These are phyloP conservation scores for Bactericera cockerelli DNA, from an alignment of 1,140 invertebrate genomes.

Conservation along the genomic window DNA sequence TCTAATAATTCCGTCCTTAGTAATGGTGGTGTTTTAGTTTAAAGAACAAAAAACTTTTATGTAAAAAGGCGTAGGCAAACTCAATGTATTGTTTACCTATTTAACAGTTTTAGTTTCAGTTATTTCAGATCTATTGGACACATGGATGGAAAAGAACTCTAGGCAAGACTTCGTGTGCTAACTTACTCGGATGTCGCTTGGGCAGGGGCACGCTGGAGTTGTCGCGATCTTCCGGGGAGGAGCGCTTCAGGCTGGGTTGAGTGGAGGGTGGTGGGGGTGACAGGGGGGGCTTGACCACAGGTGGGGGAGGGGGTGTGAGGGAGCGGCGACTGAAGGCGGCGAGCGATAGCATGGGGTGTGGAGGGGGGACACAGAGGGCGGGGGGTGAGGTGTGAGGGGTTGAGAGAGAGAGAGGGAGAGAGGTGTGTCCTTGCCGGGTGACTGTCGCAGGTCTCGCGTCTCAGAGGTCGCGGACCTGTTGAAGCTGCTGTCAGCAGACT, in stretches of 20 bases:
- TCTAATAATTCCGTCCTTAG: no score
- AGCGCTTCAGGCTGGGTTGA: conserved; percentile 29
- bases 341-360: conserved; percentile 25
- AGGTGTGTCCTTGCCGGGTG: not conserved
- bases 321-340: not conserved
- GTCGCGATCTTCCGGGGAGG: conserved; percentile 29
- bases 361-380: conserved; percentile 30
- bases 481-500: conserved; percentile 12
- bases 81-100: no score
- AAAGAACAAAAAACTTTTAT: no score
- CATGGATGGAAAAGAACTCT: no score
- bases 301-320: conserved; percentile 2
- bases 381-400: conserved; percentile 30
- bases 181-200: conserved; percentile 57
- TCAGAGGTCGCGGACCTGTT: not conserved
- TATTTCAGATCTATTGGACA: no score
- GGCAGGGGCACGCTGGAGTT: conserved; percentile 40
- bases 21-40: no score
- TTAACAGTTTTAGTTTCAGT: no score
- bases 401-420: conserved; percentile 11
- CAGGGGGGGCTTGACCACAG: not conserved
- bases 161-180: no score
- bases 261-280: not conserved
- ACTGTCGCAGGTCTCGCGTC: not conserved
- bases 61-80: no score